Percentiles rank a stretch among this genome's conserved stretches.
Conservation (phyloP, 1,140 invertebrate species). For the Planococcus citri region DNA sequence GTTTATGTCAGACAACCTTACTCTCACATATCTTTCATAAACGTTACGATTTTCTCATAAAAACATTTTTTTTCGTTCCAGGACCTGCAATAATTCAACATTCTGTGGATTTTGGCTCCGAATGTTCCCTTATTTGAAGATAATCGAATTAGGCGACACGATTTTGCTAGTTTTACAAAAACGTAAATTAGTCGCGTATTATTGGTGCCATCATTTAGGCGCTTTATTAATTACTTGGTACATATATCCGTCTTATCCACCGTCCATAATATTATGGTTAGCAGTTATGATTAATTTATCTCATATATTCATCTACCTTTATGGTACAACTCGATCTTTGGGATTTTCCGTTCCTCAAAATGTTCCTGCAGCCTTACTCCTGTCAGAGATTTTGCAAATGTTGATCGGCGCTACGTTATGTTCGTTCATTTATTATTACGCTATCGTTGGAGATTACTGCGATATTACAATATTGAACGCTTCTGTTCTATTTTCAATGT, state of each 20-base stretch:
- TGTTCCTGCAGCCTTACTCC: background rate
- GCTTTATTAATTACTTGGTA: conserved; percentile 1
- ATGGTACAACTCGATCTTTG: background rate
- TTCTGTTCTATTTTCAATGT: background rate
- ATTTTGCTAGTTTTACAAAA: background rate
- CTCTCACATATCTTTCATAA: too few relatives aligned
- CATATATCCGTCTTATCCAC: conserved; percentile 13
- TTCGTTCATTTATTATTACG: background rate
- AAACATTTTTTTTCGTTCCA: background rate
- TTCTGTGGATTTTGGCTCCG: background rate
- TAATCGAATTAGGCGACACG: conserved; percentile 4
- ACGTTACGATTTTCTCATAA: conserved; percentile 1
- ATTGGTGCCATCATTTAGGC: conserved; percentile 12
- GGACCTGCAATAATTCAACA: background rate
- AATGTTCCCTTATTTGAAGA: background rate
- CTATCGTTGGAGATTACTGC: background rate
- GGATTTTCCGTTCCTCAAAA: background rate
- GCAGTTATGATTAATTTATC: background rate
- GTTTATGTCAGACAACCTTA: too few relatives aligned
- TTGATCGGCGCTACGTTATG: background rate
- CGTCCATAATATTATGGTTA: background rate
- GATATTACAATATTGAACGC: background rate
- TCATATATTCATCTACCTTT: background rate
- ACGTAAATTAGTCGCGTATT: background rate
- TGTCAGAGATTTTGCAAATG: background rate